These are phyloP conservation scores for Ochropleura leucogaster DNA, from an alignment of 2,888 invertebrate species.

Conservation along the genomic window DNA sequence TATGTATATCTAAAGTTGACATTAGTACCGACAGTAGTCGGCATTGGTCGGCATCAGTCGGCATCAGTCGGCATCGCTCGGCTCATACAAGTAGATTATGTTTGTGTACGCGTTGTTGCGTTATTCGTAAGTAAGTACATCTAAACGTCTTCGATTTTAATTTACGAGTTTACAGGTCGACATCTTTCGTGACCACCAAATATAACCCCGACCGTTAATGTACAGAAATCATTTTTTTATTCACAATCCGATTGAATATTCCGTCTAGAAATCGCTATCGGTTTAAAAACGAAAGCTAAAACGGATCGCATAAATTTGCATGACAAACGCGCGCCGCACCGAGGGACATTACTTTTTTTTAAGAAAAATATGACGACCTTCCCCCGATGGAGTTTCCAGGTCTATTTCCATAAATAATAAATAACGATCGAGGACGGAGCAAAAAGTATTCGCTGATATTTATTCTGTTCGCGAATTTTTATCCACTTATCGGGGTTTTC, in stretches of 20 bases:
- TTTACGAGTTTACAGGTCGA: conserved; percentile 70
- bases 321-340: conserved; percentile 84
- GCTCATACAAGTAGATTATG: neutral
- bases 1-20: too few relatives aligned
- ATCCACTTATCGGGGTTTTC: conserved; percentile 85
- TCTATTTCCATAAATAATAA: conserved; percentile 90
- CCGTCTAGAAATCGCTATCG: conserved; percentile 87
- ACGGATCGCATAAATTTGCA: conserved; percentile 89
- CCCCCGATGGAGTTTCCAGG: conserved; percentile 85
- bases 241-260: conserved; percentile 84
- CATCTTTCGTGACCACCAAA: conserved; percentile 78
- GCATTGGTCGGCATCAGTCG: too few relatives aligned
- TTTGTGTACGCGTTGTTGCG: neutral
- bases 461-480: conserved; percentile 87
- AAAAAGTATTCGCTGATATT: conserved; percentile 86
- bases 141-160: conserved; percentile 57
- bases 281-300: conserved; percentile 86
- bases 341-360: conserved; percentile 87
- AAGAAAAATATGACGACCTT: conserved; percentile 90
- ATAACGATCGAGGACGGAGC: conserved; percentile 87
- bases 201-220: conserved; percentile 77
- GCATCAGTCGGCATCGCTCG: too few relatives aligned
- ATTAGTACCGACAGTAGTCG: too few relatives aligned
- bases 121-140: neutral
- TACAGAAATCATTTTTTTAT: conserved; percentile 79